Evolutionary conservation across 2,113 vertebrate species (phyloP), one percentile per base, ranked within the genome.

Genomic region (Microtus oregoni): DNA sequence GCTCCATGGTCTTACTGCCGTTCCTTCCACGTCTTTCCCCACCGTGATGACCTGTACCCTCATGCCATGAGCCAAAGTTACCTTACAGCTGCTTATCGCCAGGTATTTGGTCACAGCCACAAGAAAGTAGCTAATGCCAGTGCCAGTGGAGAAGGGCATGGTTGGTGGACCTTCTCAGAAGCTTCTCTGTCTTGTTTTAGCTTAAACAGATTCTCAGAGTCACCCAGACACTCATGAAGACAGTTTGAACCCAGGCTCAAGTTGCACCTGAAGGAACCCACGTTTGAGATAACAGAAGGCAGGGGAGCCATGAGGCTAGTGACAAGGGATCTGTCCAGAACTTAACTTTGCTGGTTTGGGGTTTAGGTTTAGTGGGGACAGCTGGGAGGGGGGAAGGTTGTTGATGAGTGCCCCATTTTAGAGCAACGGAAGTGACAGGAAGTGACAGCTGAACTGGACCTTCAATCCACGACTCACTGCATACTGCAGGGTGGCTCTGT

Each of bases 141-240:
- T 6, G 0, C 35, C 2, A 6, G 17, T 44, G 15, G 5, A 19
- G 50, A 58, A 61, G 9, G n/a, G 12, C n/a, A 24, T 35, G 7
- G 24, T 0, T 0, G 28, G 20, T 63, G 1, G 32, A 44, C 19
- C 5, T 4, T 17, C 11, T 14, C 13, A 28, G 41, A 81, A 47
- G 26, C 9, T 3, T 26, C 28, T 79, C n/a, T 1, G 26, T 30
- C 58, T 85, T 65, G 38, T 41, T 82, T 1, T 15, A 38, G 1
- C 0, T 1, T 38, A 20, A 26, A 13, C 24, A 1, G 58, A 12
- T 5, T 50, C 58, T 50, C 65, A n/a, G 5, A 1, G 20, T 63
- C 1, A 0, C 17, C 20, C 82, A 3, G 4, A 22, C 1, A 12
- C 63, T 85, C 11, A 0, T 7, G 35, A 26, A 47, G 30, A 0